Conservation (phyloP, 1,140 invertebrate genomes). For the Caerostris extrusa region DNA sequence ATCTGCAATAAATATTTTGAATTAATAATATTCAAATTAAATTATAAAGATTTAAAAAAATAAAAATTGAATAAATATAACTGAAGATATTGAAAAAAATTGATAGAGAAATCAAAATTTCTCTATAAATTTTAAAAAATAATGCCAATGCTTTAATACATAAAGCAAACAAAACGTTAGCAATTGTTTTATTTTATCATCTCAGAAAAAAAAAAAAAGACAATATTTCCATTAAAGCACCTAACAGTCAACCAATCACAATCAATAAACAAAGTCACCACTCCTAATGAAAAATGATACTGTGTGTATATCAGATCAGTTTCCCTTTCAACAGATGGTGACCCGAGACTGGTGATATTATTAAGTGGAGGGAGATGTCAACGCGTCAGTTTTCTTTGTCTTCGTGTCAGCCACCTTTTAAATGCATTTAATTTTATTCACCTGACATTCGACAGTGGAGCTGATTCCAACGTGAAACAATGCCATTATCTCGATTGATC, state of each 20-base stretch:
- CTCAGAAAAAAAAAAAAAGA: no score
- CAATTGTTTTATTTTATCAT: no score
- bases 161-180: no score
- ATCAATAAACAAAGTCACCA: neutral
- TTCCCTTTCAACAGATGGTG: neutral
- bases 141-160: no score
- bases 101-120: no score
- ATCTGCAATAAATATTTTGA: no score
- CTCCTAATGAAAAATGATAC: neutral
- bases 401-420: neutral
- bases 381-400: neutral
- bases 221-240: no score
- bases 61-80: no score
- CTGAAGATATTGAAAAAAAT: no score
- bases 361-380: neutral
- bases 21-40: no score
- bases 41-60: no score
- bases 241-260: neutral
- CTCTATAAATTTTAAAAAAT: no score
- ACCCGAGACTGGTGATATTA: neutral
- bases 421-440: slow-evolving; percentile 23
- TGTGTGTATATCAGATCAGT: neutral
- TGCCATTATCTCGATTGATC: neutral
- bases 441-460: neutral
- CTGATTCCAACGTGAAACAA: neutral